Base-by-base conservation (phyloP, 1,140 invertebrate species). In the Aphidius gifuensis region DNA sequence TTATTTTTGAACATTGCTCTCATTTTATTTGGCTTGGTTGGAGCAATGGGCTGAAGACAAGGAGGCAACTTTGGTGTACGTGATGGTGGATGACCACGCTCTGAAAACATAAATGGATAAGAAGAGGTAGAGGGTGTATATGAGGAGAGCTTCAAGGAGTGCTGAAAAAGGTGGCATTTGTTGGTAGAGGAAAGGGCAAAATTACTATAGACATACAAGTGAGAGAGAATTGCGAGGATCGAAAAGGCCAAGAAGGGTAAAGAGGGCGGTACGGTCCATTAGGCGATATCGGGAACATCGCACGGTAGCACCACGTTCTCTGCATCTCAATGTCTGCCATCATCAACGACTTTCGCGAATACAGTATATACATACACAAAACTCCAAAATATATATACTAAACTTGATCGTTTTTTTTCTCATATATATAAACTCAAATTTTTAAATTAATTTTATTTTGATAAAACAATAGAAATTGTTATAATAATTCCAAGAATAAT, bases 231-330 rank as follows among this genome's bases (percentile, higher is more conserved):
- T 61, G 57, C 61, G 53, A 64, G 62, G 67, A 65, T 69, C 59
- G 61, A 71, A 62, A 69, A 67, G 65, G 62, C 58, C 58, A 73
- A 71, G 23, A 32, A 32, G 71, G 70, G 65, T 67, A 62, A 66
- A 67, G 62, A 69, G 67, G 67, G 65, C 65, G 74, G 73, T 72
- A 75, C 73, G 76, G 77, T 80, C 79, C 79, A 80, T 80, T 79
- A 81, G 76, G 78, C 78, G 77, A 73, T 81, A 81, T 81, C 79
- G 74, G 77, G 76, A 79, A 70, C 78, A 81, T 81, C 78, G 78
- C 78, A 80, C 79, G 77, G 79, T 80, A 81, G 79, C 79, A 80
- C 75, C 78, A 79, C 75, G 76, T 69, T 81, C 73, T 78, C 78
- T 80, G 78, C 79, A 81, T 81, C 77, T 81, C 79, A 80, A 81